Evolutionary conservation across 2,797 vertebrate species (phyloP).

Genomic region (Mus caroli): DNA sequence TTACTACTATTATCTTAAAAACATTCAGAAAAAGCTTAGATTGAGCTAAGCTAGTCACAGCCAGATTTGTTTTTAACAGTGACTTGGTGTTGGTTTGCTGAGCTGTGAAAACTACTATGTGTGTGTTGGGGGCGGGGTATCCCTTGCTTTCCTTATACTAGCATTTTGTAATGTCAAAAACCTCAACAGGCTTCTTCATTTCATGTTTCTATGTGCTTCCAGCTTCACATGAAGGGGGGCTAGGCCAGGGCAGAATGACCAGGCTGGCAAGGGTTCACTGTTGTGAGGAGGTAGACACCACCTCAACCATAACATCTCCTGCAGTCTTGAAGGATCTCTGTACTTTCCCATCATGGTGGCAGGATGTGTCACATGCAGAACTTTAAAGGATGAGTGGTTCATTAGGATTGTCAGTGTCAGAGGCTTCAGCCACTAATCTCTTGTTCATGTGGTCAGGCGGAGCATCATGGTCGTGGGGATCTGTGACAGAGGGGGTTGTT

Average conservation of each 20-base stretch:
- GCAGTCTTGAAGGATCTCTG: neutral
- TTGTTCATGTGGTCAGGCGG: neutral
- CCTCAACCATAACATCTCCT: neutral
- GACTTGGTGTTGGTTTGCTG: neutral
- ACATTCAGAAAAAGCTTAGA: neutral
- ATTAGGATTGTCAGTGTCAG: neutral
- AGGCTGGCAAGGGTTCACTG: neutral
- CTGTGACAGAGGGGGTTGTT: neutral
- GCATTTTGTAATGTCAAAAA: neutral
- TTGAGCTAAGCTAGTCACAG: neutral
- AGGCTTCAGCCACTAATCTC: neutral
- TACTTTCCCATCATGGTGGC: neutral
- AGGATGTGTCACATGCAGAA: neutral
- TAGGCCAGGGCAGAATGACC: too few relatives aligned
- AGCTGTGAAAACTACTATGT: neutral
- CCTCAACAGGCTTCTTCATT: neutral
- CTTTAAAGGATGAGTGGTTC: neutral
- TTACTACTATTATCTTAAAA: conserved; percentile 28
- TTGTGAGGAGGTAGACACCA: neutral
- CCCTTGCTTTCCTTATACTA: neutral
- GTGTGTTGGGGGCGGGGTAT: neutral
- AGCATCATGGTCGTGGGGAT: neutral
- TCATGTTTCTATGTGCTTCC: fast-evolving
- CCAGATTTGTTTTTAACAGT: neutral
- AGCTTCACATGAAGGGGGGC: neutral